phyloP scores from a whole-genome alignment of 2,797 vertebrate species.

The Enteromius anoplus region DNA sequence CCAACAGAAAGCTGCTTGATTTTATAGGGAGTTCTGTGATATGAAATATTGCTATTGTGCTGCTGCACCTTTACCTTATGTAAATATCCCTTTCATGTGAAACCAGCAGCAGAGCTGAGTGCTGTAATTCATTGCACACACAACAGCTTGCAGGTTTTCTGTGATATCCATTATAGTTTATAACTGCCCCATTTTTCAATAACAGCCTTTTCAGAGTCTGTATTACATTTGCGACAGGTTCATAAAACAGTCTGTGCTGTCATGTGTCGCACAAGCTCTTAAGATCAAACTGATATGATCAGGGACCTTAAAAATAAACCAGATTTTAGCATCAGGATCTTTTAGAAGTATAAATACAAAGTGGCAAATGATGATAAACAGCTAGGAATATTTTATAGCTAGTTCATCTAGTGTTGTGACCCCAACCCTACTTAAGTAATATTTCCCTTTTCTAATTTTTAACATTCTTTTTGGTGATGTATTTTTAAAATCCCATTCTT shows the following conservation, averaged over 20 bases:
- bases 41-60: background rate
- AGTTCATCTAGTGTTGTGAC: conserved; percentile 3
- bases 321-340: background rate
- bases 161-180: background rate
- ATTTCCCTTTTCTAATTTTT: background rate
- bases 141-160: background rate
- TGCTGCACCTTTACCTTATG: background rate
- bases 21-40: background rate
- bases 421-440: background rate
- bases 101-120: background rate
- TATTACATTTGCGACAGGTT: background rate
- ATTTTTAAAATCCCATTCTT: background rate
- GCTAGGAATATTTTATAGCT: background rate
- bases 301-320: conserved; percentile 15
- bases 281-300: background rate
- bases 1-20: background rate
- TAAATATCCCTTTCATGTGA: background rate
- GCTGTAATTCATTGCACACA: conserved; percentile 5
- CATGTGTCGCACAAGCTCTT: background rate
- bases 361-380: background rate
- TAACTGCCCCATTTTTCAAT: background rate
- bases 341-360: conserved; percentile 7
- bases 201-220: background rate
- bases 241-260: conserved; percentile 4
- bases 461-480: background rate